phyloP scores from a whole-genome alignment of 2,797 vertebrate species.

The Rhyacichthys aspro region DNA sequence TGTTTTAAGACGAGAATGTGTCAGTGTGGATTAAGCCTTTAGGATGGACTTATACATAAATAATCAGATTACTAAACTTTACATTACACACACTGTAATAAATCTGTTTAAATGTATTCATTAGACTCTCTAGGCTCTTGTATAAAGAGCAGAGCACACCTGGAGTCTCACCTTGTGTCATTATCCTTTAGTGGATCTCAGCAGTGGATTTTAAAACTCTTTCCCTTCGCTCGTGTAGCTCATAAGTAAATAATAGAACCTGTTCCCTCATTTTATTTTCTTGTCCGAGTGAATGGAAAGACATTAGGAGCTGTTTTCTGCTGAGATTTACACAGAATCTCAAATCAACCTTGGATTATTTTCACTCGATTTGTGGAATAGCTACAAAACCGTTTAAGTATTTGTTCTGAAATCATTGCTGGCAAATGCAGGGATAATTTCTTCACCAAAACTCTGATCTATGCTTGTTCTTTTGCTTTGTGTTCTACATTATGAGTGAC shows the following conservation, averaged over 20 bases:
- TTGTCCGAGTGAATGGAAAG: background rate
- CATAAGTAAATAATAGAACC: background rate
- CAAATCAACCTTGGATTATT: constrained; percentile 33
- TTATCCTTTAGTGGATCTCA: constrained; percentile 36
- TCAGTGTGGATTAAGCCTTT: too few species aligned
- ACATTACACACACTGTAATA: too few species aligned
- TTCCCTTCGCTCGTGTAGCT: background rate
- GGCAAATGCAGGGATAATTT: too few species aligned
- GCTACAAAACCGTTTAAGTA: too few species aligned
- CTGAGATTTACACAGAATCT: constrained; percentile 42
- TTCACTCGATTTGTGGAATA: too few species aligned
- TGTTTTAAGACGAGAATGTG: too few species aligned
- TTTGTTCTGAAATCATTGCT: too few species aligned
- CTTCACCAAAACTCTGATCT: background rate
- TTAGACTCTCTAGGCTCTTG: too few species aligned
- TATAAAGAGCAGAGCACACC: constrained; percentile 8
- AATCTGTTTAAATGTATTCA: too few species aligned
- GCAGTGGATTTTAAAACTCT: constrained; percentile 17
- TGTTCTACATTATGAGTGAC: background rate
- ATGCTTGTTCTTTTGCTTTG: background rate
- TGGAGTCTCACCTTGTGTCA: constrained; percentile 35
- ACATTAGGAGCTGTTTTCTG: constrained; percentile 21
- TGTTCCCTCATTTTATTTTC: background rate
- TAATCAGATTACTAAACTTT: too few species aligned
- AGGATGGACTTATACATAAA: too few species aligned